Base-by-base conservation (phyloP, 2,113 vertebrate species). In the Hylia prasina region DNA sequence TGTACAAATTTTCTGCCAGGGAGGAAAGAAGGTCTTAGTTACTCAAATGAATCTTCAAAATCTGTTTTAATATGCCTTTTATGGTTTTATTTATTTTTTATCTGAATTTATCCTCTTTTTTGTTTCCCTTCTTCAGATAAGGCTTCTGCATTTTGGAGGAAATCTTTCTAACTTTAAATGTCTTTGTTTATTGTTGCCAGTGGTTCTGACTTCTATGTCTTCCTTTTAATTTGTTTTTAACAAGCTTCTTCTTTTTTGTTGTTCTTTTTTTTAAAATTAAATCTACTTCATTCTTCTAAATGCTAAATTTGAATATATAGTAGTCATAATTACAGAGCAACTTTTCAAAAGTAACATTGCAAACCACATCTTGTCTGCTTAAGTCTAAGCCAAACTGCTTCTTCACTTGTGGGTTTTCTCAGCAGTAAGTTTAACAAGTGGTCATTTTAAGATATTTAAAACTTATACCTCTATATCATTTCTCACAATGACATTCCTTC, bases 371-470 rank as follows among this genome's bases (percentile, higher is more conserved):
- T 94, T 0, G 2, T 93, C 82, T 31, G 6, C 78, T 88, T 35
- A 65, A 39, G 39, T 27, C 75, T 69, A 45, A 88, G 71, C 66
- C 63, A 95, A 92, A 88, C 63, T 89, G 15, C 27, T 90, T 68
- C 75, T 88, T 90, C 57, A 13, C 61, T 93, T 96, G 88, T 90
- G 92, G 92, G n/a, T 95, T 97, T 94, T 79, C 84, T 92, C 88
- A 86, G 85, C 53, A 76, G 71, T 13, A 68, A 88, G 63, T 93
- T 76, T 88, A 93, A 91, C 78, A 82, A 93, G 65, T 72, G 63
- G 82, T 68, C 84, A 79, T 91, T 95, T 95, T 44, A n/a, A 33
- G 65, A 87, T 93, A 96, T 95, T 95, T 97, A 97, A 94, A 95
- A 90, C 90, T 76, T 64, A 15, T 58, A 51, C 42, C 48, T 70